Evolutionary conservation across 2,888 invertebrate genomes (phyloP).

Genomic region (Apodemia mormo): DNA sequence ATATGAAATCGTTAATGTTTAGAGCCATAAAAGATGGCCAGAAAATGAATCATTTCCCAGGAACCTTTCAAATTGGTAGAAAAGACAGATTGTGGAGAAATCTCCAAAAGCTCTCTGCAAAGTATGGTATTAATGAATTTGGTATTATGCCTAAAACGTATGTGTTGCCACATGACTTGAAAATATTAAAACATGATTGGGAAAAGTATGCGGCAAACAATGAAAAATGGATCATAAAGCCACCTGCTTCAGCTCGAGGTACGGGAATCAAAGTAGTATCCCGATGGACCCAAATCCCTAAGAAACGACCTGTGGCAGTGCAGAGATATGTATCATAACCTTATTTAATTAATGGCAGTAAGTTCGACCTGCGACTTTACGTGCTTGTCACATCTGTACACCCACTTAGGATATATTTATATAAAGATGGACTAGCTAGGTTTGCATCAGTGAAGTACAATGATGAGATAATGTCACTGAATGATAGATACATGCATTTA

Average conservation of each 20-base stretch:
- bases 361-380: slow-evolving; percentile 98
- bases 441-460: slow-evolving; percentile 98
- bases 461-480: slow-evolving; percentile 87
- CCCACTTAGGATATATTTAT: slow-evolving; percentile 95
- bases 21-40: slow-evolving; percentile 92
- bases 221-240: slow-evolving; percentile 97
- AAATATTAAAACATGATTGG: slow-evolving; percentile 92
- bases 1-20: slow-evolving; percentile 96
- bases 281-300: slow-evolving; percentile 96
- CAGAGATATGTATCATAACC: slow-evolving; percentile 94
- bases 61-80: slow-evolving; percentile 97
- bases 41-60: slow-evolving; percentile 98
- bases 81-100: slow-evolving; percentile 97
- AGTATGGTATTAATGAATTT: slow-evolving; percentile 84
- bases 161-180: slow-evolving; percentile 93
- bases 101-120: slow-evolving; percentile 81
- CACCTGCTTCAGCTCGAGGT: slow-evolving; percentile 98
- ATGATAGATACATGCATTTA: slow-evolving; percentile 94
- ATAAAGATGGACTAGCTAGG: slow-evolving; percentile 96
- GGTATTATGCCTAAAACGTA: slow-evolving; percentile 97
- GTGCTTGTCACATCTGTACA: slow-evolving; percentile 97
- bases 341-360: slow-evolving; percentile 94
- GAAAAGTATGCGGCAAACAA: slow-evolving; percentile 88
- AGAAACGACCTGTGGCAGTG: slow-evolving; percentile 93
- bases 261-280: slow-evolving; percentile 97